Percentiles rank a stretch among this genome's conserved stretches.
These are phyloP conservation scores for Danaus chrysippus DNA, from an alignment of 2,888 invertebrate genomes.

Conservation along the genomic window DNA sequence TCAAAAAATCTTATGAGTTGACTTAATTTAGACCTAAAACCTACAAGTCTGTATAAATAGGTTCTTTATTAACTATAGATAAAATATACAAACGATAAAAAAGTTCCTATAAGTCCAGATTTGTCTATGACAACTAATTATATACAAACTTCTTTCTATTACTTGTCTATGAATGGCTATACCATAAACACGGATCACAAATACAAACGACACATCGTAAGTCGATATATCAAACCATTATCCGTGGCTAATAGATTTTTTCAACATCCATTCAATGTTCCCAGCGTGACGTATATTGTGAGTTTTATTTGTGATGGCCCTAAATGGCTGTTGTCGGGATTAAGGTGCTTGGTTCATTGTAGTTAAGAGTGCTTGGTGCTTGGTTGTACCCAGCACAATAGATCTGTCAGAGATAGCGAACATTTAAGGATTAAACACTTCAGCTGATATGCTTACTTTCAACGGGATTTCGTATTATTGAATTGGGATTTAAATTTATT, in stretches of 20 bases:
- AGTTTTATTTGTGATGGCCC: slow-evolving; percentile 75
- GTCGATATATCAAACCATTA: slow-evolving; percentile 60
- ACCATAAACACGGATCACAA: slow-evolving; percentile 8
- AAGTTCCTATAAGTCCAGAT: too few relatives aligned
- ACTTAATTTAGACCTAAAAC: too few relatives aligned
- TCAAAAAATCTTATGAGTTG: too few relatives aligned
- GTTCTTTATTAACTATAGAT: slow-evolving; percentile 2
- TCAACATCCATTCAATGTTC: slow-evolving; percentile 71
- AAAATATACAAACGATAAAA: slow-evolving; percentile 30
- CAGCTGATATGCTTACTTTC: slow-evolving; percentile 44
- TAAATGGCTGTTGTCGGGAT: slow-evolving; percentile 77
- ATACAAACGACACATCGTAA: slow-evolving; percentile 40
- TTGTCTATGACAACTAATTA: background rate
- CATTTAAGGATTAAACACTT: slow-evolving; percentile 60
- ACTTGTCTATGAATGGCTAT: slow-evolving; percentile 3
- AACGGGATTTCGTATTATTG: slow-evolving; percentile 12
- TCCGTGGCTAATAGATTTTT: slow-evolving; percentile 77
- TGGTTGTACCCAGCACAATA: slow-evolving; percentile 21
- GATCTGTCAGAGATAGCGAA: slow-evolving; percentile 68
- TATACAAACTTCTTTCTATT: background rate
- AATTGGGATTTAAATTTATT: background rate
- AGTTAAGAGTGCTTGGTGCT: slow-evolving; percentile 45
- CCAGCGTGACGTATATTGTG: slow-evolving; percentile 74
- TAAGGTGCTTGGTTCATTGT: slow-evolving; percentile 67
- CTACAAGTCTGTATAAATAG: too few relatives aligned